Percentiles rank a stretch among this genome's conserved stretches.
Evolutionary conservation across 2,113 vertebrate species (phyloP).

Genomic region (Uria lomvia): DNA sequence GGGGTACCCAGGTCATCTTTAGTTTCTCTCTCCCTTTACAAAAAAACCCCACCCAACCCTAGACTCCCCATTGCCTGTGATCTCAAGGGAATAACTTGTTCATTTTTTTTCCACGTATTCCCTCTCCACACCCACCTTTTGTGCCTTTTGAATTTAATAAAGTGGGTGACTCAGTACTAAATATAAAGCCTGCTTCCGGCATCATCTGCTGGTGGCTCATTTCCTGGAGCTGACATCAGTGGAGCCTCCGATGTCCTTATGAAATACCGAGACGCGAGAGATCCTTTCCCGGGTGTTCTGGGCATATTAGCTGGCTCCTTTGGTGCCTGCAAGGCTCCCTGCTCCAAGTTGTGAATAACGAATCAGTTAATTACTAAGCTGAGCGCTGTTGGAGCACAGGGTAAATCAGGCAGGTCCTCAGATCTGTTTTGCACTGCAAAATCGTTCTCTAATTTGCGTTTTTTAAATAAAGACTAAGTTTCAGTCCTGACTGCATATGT

Average conservation of each 20-base stretch:
- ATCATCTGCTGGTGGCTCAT: constrained; percentile 54
- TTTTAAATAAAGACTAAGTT: constrained; percentile 9
- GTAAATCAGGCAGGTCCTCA: accelerated
- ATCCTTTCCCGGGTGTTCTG: not conserved
- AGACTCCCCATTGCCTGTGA: not conserved
- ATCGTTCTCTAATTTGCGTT: not conserved
- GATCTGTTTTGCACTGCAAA: not conserved
- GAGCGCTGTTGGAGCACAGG: not conserved
- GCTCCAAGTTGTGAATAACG: not conserved
- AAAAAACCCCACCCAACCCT: not conserved
- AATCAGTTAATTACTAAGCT: not conserved
- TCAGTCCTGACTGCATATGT: not conserved
- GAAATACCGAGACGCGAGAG: not conserved
- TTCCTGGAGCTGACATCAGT: constrained; percentile 62
- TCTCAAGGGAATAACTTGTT: not conserved
- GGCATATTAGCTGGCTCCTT: not conserved
- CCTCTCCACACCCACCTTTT: constrained; percentile 37
- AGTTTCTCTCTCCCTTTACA: not conserved
- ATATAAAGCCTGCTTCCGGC: constrained; percentile 48
- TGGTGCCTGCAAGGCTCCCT: not conserved
- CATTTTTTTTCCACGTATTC: not conserved
- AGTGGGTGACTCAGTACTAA: constrained; percentile 55
- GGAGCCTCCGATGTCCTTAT: constrained; percentile 24
- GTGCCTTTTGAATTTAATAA: constrained; percentile 32
- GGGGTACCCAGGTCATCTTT: not conserved